These are phyloP conservation scores for Heliconius nattereri DNA, from an alignment of 1,140 invertebrate species.

Conservation along the genomic window DNA sequence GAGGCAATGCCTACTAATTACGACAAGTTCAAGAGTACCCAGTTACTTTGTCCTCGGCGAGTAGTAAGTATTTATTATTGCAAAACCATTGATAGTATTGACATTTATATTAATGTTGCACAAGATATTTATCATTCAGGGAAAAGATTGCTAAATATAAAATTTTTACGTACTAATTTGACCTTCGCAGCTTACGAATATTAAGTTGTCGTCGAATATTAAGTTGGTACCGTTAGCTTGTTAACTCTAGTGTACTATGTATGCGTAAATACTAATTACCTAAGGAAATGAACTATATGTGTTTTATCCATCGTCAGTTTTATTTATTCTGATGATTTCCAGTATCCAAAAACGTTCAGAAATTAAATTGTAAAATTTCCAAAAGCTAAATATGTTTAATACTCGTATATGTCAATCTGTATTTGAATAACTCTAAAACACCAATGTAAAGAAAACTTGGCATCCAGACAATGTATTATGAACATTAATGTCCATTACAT, in stretches of 20 bases:
- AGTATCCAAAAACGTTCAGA: too few species aligned
- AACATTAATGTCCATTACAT: too few species aligned
- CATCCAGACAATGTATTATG: too few species aligned
- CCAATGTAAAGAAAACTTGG: too few species aligned
- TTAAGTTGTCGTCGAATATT: neutral
- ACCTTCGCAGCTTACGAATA: neutral
- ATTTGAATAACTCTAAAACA: too few species aligned
- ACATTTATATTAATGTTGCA: neutral
- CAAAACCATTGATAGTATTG: neutral
- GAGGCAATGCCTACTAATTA: neutral
- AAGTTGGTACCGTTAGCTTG: neutral
- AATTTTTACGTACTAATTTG: neutral
- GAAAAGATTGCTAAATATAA: neutral
- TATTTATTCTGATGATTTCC: too few species aligned
- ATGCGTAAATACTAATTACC: too few species aligned
- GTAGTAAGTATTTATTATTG: neutral
- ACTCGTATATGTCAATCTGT: too few species aligned
- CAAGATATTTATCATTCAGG: neutral
- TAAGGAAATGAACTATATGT: too few species aligned
- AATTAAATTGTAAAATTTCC: too few species aligned
- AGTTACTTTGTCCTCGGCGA: neutral
- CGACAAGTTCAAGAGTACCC: neutral
- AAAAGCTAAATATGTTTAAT: too few species aligned
- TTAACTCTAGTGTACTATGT: neutral
- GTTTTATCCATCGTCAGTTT: too few species aligned